phyloP scores from a whole-genome alignment of 2,888 invertebrate species.

The Mimumesa dahlbomi region DNA sequence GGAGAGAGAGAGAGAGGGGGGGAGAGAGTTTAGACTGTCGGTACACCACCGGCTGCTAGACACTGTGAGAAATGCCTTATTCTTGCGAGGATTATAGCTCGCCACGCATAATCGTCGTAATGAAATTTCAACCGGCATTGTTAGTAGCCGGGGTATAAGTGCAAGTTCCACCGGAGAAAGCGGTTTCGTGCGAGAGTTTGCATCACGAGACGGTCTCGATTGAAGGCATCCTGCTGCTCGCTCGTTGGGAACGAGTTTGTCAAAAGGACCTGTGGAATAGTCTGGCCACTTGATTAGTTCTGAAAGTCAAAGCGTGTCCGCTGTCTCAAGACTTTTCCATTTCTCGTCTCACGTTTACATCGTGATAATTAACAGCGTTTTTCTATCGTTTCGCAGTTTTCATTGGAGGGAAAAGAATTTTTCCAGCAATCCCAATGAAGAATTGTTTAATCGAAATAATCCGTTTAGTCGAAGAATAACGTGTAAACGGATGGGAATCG shows the following conservation, averaged over 20 bases:
- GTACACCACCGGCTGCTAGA: constrained; percentile 31
- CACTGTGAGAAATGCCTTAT: constrained; percentile 48
- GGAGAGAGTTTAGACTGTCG: too few relatives aligned
- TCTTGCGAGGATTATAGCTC: constrained; percentile 45
- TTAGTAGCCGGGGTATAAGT: constrained; percentile 2
- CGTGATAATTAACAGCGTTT: too few relatives aligned
- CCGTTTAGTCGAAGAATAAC: too few relatives aligned
- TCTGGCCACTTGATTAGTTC: not conserved
- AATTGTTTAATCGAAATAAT: too few relatives aligned
- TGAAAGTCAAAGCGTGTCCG: too few relatives aligned
- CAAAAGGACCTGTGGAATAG: constrained; percentile 15
- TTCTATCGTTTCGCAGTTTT: too few relatives aligned
- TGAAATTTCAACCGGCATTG: constrained; percentile 65
- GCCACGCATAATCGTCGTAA: constrained; percentile 55
- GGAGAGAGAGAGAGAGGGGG: too few relatives aligned
- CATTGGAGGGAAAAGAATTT: too few relatives aligned
- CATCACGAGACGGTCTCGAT: not conserved
- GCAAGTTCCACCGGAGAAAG: not conserved
- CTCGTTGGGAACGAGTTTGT: constrained; percentile 8
- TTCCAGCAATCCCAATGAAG: too few relatives aligned
- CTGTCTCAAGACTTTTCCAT: too few relatives aligned
- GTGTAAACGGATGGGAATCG: too few relatives aligned
- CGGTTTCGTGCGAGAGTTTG: constrained; percentile 3
- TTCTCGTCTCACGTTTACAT: too few relatives aligned
- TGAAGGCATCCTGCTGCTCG: not conserved